These are phyloP conservation scores for Rhinoraja longicauda DNA, from an alignment of 2,797 vertebrate genomes.

Conservation along the genomic window DNA sequence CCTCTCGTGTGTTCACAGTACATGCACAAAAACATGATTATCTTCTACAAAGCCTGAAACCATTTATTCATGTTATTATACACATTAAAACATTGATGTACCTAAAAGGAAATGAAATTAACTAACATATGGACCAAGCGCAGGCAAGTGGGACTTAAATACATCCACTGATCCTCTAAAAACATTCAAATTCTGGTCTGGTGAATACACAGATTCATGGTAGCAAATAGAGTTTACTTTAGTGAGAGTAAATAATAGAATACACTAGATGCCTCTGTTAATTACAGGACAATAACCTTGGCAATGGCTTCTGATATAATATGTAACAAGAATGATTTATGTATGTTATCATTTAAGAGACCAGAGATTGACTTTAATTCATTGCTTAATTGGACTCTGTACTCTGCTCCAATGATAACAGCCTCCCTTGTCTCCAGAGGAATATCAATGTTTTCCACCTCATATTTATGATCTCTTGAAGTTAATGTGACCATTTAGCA, in stretches of 20 bases:
- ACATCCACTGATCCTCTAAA: too few species aligned
- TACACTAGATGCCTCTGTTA: constrained; percentile 7
- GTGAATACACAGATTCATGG: too few species aligned
- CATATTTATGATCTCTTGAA: not conserved
- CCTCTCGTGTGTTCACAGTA: too few species aligned
- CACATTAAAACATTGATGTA: too few species aligned
- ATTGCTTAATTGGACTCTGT: constrained; percentile 9
- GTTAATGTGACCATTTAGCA: not conserved
- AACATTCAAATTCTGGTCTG: too few species aligned
- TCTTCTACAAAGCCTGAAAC: too few species aligned
- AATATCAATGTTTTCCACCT: not conserved
- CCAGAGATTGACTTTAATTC: constrained; percentile 3
- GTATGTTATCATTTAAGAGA: not conserved
- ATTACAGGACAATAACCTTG: constrained; percentile 12
- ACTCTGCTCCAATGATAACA: not conserved
- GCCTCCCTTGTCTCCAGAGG: not conserved
- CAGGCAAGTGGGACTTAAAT: too few species aligned
- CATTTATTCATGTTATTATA: too few species aligned
- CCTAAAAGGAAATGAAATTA: too few species aligned
- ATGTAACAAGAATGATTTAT: constrained; percentile 7
- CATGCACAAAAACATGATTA: too few species aligned
- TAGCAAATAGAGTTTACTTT: too few species aligned
- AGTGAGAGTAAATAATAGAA: not conserved
- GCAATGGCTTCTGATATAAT: constrained; percentile 14
- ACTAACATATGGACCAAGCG: too few species aligned